Percentiles rank a stretch among this genome's conserved stretches.
phyloP scores from a whole-genome alignment of 1,140 invertebrate species.

The Drosophila repletoides region DNA sequence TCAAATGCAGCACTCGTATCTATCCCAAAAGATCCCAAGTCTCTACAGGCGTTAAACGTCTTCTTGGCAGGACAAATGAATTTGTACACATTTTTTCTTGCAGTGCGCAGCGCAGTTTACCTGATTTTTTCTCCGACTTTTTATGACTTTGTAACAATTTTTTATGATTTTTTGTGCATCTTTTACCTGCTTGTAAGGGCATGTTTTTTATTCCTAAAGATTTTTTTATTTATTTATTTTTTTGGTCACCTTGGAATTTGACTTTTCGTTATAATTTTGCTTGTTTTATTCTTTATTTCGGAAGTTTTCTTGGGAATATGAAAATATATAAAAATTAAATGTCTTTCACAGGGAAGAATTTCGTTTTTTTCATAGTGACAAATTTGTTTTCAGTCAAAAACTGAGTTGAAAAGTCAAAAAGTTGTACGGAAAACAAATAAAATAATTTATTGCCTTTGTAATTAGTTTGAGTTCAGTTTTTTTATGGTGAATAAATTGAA shows the following conservation, averaged over 20 bases:
- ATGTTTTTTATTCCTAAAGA: conserved; percentile 50
- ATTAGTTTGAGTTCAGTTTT: background rate
- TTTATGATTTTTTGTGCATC: conserved; percentile 64
- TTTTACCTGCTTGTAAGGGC: conserved; percentile 39
- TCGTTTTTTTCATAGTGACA: too few relatives aligned
- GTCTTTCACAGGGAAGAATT: background rate
- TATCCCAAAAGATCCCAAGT: too few relatives aligned
- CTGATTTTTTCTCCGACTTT: conserved; percentile 63
- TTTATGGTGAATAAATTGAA: too few relatives aligned
- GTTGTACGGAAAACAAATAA: background rate
- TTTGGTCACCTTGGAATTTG: conserved; percentile 57
- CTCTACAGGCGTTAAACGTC: conserved; percentile 55
- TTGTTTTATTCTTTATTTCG: conserved; percentile 20
- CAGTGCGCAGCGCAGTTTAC: conserved; percentile 33
- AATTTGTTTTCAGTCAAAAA: conserved; percentile 4
- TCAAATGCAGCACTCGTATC: too few relatives aligned
- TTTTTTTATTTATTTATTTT: conserved; percentile 38
- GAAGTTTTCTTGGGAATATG: conserved; percentile 46
- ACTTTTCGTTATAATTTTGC: conserved; percentile 75
- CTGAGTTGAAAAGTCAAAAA: conserved; percentile 32
- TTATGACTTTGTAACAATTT: conserved; percentile 80
- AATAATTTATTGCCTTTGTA: conserved; percentile 1
- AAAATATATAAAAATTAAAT: conserved; percentile 18
- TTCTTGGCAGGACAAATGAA: conserved; percentile 54
- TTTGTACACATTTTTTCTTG: conserved; percentile 41